Conservation (phyloP, 2,888 invertebrate species). For the Hoplodrina ambigua region DNA sequence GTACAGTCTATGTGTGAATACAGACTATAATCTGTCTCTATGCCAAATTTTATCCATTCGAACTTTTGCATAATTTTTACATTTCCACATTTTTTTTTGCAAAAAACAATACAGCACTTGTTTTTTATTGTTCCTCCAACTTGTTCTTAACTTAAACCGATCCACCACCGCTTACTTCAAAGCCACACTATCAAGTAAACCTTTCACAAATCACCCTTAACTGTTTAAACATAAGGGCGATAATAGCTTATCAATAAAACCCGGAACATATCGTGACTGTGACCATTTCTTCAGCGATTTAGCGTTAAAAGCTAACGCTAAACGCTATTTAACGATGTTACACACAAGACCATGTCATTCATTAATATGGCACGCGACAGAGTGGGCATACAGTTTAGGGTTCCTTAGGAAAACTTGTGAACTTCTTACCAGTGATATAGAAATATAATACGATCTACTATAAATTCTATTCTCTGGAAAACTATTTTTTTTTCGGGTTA, state of each 20-base stretch:
- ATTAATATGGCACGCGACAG: conserved; percentile 74
- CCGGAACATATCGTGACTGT: conserved; percentile 73
- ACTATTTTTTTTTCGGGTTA: too few species aligned
- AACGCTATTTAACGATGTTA: conserved; percentile 73
- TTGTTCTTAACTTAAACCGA: background rate
- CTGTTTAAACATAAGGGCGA: conserved; percentile 6
- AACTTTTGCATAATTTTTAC: too few species aligned
- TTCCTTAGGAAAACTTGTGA: conserved; percentile 7
- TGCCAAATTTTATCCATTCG: too few species aligned
- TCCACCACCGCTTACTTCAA: background rate
- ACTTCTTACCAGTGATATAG: too few species aligned
- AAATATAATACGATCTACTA: too few species aligned
- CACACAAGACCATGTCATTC: conserved; percentile 70
- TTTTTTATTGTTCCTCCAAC: background rate
- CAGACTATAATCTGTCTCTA: too few species aligned
- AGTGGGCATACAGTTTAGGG: conserved; percentile 64
- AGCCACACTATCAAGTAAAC: conserved; percentile 7
- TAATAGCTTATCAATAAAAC: conserved; percentile 59
- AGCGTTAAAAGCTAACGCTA: conserved; percentile 70
- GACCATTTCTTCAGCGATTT: conserved; percentile 77
- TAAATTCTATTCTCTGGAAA: too few species aligned
- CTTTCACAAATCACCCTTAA: conserved; percentile 8
- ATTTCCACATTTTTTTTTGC: too few species aligned
- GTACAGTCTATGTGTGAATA: too few species aligned
- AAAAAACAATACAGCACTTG: too few species aligned